Percentiles rank a stretch among this genome's conserved stretches.
Conservation (phyloP, 2,888 invertebrate genomes). For the Ditylenchus weischeri region DNA sequence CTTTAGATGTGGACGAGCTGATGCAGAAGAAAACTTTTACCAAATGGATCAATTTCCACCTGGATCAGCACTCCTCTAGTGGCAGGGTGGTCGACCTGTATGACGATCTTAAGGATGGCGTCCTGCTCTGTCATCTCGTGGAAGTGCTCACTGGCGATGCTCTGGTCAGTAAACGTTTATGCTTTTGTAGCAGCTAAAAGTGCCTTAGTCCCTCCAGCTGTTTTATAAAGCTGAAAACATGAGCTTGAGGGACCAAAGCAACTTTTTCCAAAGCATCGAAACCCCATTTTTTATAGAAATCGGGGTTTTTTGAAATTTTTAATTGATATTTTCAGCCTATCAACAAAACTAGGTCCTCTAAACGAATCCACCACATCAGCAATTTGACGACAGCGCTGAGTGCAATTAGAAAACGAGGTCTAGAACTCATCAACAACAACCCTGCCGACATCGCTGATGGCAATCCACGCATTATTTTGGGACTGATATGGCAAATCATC, state of each 20-base stretch:
- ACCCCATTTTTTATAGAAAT: background rate
- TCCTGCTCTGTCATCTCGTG: slow-evolving; percentile 55
- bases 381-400: slow-evolving; percentile 56
- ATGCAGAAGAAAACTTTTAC: slow-evolving; percentile 59
- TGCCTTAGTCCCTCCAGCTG: too few relatives aligned
- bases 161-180: slow-evolving; percentile 41
- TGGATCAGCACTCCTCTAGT: slow-evolving; percentile 58
- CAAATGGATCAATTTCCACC: slow-evolving; percentile 58
- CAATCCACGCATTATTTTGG: slow-evolving; percentile 58
- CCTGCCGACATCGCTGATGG: slow-evolving; percentile 58
- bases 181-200: too few relatives aligned
- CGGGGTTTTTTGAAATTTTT: background rate
- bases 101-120: slow-evolving; percentile 57
- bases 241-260: too few relatives aligned
- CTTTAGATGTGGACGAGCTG: slow-evolving; percentile 58
- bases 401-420: slow-evolving; percentile 46
- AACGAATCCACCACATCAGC: slow-evolving; percentile 56
- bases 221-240: too few relatives aligned
- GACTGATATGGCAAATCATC: slow-evolving; percentile 59
- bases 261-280: too few relatives aligned
- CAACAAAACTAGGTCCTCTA: slow-evolving; percentile 50
- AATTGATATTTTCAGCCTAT: slow-evolving; percentile 43
- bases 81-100: slow-evolving; percentile 53
- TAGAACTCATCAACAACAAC: slow-evolving; percentile 59
- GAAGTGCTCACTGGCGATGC: slow-evolving; percentile 59